These are phyloP conservation scores for Atlantisia rogersi DNA, from an alignment of 2,113 vertebrate species.

Conservation along the genomic window DNA sequence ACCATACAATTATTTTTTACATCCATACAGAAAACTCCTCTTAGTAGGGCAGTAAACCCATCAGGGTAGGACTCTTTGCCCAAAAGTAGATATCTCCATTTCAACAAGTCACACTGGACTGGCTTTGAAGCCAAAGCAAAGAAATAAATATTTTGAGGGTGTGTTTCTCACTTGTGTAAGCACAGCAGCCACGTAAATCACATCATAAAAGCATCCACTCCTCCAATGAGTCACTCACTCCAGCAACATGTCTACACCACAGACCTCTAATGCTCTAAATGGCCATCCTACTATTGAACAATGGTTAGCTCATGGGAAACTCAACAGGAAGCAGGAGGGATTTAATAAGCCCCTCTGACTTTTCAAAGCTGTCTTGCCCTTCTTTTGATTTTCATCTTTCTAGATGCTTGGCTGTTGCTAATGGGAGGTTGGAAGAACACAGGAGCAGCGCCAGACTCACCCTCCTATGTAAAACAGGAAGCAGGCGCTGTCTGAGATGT, in stretches of 20 bases:
- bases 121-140: not conserved
- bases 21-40: not conserved
- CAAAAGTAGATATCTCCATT: not conserved
- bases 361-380: not conserved
- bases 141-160: not conserved
- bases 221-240: not conserved
- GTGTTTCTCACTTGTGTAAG: not conserved
- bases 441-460: not conserved
- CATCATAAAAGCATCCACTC: not conserved
- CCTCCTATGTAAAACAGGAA: not conserved
- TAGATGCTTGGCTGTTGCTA: not conserved
- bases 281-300: not conserved
- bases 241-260: not conserved
- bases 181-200: not conserved
- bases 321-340: not conserved
- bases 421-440: not conserved
- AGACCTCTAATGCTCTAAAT: not conserved
- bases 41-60: not conserved
- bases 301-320: not conserved
- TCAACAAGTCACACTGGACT: rapidly evolving
- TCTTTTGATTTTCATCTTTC: not conserved
- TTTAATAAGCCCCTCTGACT: not conserved
- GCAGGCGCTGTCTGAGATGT: not conserved
- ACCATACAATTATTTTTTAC: not conserved
- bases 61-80: not conserved